A percentile compares a stretch with the other conserved stretches of the same genome.
These are phyloP conservation scores for Cylas formicarius DNA, from an alignment of 1,140 invertebrate genomes.

Conservation along the genomic window DNA sequence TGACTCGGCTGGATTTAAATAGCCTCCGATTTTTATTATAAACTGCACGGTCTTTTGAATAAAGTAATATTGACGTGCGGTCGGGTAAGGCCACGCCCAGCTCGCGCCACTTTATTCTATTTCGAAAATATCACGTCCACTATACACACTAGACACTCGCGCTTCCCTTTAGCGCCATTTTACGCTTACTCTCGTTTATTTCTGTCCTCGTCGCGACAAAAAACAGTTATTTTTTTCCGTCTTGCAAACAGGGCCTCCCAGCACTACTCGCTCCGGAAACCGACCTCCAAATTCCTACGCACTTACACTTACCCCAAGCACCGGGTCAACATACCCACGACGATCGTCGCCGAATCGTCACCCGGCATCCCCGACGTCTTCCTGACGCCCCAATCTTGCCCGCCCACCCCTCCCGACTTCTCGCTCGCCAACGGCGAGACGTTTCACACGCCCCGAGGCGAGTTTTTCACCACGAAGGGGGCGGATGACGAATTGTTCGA, in stretches of 20 bases:
- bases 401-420: conserved; percentile 18
- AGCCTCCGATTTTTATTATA: no score
- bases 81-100: no score
- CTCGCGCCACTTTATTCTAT: no score
- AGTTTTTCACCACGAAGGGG: conserved; percentile 19
- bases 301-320: conserved; percentile 24
- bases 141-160: no score
- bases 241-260: conserved; percentile 18
- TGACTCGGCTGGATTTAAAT: no score
- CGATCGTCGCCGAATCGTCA: conserved; percentile 21
- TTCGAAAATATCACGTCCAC: no score
- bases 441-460: conserved; percentile 9
- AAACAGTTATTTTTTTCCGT: no score
- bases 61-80: no score
- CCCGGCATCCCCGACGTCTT: conserved; percentile 15
- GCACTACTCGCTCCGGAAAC: conserved; percentile 21
- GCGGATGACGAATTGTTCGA: conserved; percentile 25
- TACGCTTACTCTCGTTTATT: no score
- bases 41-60: no score
- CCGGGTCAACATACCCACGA: conserved; percentile 23
- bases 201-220: no score
- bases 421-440: conserved; percentile 16
- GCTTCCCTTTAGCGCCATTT: no score
- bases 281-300: conserved; percentile 16
- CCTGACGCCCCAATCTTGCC: conserved; percentile 15